These are phyloP conservation scores for Panurus biarmicus DNA, from an alignment of 2,113 vertebrate genomes.

Conservation along the genomic window DNA sequence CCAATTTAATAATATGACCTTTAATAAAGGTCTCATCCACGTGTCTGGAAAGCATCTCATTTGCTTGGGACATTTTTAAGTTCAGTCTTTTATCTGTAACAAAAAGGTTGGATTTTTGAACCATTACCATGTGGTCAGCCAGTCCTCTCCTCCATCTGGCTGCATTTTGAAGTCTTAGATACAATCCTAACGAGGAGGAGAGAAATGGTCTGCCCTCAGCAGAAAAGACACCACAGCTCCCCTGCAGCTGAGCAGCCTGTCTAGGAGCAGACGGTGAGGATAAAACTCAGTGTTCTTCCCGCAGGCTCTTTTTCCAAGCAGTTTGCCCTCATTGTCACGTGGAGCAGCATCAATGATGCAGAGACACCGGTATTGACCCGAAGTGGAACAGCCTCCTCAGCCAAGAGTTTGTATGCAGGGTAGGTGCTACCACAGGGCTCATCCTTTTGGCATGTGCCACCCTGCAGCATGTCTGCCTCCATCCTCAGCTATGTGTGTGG, in stretches of 20 bases:
- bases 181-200: neutral
- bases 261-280: slow-evolving; percentile 2
- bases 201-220: neutral
- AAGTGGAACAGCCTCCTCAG: neutral
- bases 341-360: neutral
- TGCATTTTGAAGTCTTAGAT: neutral
- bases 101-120: neutral
- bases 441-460: neutral
- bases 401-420: neutral
- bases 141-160: neutral
- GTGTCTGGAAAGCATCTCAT: neutral
- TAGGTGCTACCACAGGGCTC: neutral
- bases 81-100: neutral
- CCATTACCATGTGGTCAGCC: neutral
- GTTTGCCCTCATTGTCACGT: neutral
- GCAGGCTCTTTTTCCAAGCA: neutral
- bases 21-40: neutral
- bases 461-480: neutral
- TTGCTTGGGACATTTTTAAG: neutral
- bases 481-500: accelerated
- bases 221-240: neutral
- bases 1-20: neutral
- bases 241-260: slow-evolving; percentile 20
- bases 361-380: accelerated
- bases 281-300: neutral